These are phyloP conservation scores for Cataglyphis cursor DNA, from an alignment of 2,888 invertebrate species.

Conservation along the genomic window DNA sequence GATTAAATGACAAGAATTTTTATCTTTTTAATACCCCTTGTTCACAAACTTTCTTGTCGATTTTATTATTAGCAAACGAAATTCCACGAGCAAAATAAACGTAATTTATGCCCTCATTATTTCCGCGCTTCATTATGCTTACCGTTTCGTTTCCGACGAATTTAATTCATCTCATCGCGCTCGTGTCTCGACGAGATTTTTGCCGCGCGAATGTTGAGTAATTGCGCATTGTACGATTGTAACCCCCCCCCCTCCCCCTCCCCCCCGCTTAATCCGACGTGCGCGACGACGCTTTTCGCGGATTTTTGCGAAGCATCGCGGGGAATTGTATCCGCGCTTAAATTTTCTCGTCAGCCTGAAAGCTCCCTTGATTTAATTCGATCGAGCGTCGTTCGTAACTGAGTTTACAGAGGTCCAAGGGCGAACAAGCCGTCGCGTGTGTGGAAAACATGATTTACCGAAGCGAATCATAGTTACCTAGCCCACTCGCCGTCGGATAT, in stretches of 20 bases:
- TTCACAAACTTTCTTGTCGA: neutral
- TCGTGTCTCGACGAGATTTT: conserved; percentile 26
- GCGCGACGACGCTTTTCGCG: conserved; percentile 10
- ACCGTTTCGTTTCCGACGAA: conserved; percentile 12
- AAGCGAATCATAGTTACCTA: conserved; percentile 45
- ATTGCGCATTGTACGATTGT: conserved; percentile 33
- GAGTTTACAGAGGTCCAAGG: conserved; percentile 41
- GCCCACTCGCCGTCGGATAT: neutral
- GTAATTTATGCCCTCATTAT: neutral
- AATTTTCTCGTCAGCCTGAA: conserved; percentile 50
- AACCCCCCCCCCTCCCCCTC: neutral
- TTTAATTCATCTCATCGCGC: conserved; percentile 11
- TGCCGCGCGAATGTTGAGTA: conserved; percentile 27
- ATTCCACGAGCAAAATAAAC: conserved; percentile 5
- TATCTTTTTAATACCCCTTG: neutral
- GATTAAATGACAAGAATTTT: neutral
- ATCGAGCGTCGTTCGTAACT: conserved; percentile 52
- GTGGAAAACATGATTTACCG: conserved; percentile 41
- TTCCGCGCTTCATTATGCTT: conserved; percentile 21
- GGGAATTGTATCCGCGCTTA: conserved; percentile 41
- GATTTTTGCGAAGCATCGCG: conserved; percentile 37
- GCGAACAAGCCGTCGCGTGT: conserved; percentile 16
- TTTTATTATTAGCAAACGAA: neutral
- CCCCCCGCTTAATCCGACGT: conserved; percentile 9
- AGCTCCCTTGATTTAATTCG: conserved; percentile 55